Conservation (phyloP, 2,113 vertebrate species). For the Chlamydotis undulata region DNA sequence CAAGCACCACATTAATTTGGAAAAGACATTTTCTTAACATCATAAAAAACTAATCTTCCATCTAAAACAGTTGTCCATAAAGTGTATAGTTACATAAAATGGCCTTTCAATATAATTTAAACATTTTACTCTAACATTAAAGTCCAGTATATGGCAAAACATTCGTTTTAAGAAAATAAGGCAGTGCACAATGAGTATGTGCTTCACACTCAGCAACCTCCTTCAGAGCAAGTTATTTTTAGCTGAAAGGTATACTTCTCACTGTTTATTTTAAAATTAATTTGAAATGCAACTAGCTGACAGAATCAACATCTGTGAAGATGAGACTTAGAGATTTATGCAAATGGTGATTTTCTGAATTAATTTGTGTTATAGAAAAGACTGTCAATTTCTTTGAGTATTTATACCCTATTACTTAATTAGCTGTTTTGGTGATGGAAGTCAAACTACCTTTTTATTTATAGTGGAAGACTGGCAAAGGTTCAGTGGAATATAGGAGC, state of each 20-base stretch:
- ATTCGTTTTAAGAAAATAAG: conserved; percentile 29
- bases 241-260: conserved; percentile 75
- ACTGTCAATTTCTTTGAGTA: conserved; percentile 70
- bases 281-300: conserved; percentile 79
- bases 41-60: background rate
- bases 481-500: background rate
- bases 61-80: background rate
- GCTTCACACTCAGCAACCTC: conserved; percentile 19
- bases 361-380: conserved; percentile 73
- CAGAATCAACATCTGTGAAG: conserved; percentile 81
- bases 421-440: conserved; percentile 72
- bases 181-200: conserved; percentile 17
- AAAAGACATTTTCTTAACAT: background rate
- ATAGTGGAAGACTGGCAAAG: conserved; percentile 45
- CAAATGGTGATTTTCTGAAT: conserved; percentile 75
- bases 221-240: conserved; percentile 71
- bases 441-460: conserved; percentile 66
- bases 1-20: background rate
- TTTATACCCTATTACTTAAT: conserved; percentile 74
- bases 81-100: background rate
- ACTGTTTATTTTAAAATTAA: conserved; percentile 78
- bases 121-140: background rate
- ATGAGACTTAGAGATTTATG: conserved; percentile 77
- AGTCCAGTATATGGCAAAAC: background rate
- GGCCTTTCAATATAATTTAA: background rate